Evolutionary conservation across 2,113 vertebrate genomes (phyloP).

Genomic region (Prionailurus viverrinus): DNA sequence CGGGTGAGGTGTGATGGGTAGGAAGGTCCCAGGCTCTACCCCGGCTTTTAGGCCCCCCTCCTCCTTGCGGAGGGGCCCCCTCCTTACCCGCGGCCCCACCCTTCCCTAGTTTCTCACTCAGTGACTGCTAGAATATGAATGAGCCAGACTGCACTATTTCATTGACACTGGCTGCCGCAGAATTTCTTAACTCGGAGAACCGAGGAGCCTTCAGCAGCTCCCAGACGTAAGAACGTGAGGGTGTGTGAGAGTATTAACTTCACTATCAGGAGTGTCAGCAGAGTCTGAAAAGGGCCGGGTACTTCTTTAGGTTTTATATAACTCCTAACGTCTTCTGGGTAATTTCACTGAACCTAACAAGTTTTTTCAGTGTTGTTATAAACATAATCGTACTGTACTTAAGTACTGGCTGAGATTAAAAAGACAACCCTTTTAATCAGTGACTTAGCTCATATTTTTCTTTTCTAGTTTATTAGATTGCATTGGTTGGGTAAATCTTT

Average conservation of each 20-base stretch:
- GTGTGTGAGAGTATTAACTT: neutral
- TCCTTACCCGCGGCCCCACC: neutral
- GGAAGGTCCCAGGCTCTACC: neutral
- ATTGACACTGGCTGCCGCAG: neutral
- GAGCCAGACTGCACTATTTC: neutral
- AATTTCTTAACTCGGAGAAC: neutral
- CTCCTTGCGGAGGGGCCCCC: neutral
- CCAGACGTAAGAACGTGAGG: neutral
- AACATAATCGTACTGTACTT: neutral
- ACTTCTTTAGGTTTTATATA: neutral
- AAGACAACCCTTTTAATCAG: neutral
- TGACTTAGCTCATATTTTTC: neutral
- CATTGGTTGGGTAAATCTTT: neutral
- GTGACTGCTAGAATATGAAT: neutral
- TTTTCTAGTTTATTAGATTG: neutral
- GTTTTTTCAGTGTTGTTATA: conserved; percentile 9
- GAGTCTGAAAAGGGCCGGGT: neutral
- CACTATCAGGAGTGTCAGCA: neutral
- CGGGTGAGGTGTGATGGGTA: neutral
- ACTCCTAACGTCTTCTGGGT: neutral
- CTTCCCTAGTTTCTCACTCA: neutral
- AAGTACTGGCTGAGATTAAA: neutral
- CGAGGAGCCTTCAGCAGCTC: neutral
- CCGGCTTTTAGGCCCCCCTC: neutral
- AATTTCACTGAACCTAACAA: neutral